Evolutionary conservation across 2,113 vertebrate genomes (phyloP).

Genomic region (Condylura cristata): DNA sequence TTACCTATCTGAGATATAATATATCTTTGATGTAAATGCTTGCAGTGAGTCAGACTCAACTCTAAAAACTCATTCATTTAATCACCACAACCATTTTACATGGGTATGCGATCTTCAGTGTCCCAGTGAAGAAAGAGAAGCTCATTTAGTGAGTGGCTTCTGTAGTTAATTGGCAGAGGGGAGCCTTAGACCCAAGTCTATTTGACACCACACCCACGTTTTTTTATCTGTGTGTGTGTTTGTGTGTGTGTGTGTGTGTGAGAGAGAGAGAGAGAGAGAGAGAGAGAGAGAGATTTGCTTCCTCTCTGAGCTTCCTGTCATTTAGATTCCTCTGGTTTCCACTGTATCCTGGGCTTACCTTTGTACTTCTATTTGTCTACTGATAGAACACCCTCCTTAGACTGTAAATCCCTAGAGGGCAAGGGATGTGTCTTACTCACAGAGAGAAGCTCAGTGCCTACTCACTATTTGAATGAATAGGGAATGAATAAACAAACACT

Average conservation of each 20-base stretch:
- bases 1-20: not conserved
- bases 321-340: not conserved
- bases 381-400: not conserved
- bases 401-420: not conserved
- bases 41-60: not conserved
- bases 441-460: not conserved
- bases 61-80: not conserved
- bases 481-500: slow-evolving; percentile 16
- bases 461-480: not conserved
- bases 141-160: not conserved
- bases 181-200: not conserved
- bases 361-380: slow-evolving; percentile 3
- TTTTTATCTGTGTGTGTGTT: not conserved
- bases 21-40: not conserved
- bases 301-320: not conserved
- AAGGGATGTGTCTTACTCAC: not conserved
- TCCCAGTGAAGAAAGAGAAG: not conserved
- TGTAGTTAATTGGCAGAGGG: not conserved
- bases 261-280: too few relatives aligned
- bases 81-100: not conserved
- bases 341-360: not conserved
- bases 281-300: too few relatives aligned
- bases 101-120: not conserved
- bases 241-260: too few relatives aligned
- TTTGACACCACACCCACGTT: not conserved